These are phyloP conservation scores for Amphimallon solstitiale DNA, from an alignment of 2,888 invertebrate genomes.

Conservation along the genomic window DNA sequence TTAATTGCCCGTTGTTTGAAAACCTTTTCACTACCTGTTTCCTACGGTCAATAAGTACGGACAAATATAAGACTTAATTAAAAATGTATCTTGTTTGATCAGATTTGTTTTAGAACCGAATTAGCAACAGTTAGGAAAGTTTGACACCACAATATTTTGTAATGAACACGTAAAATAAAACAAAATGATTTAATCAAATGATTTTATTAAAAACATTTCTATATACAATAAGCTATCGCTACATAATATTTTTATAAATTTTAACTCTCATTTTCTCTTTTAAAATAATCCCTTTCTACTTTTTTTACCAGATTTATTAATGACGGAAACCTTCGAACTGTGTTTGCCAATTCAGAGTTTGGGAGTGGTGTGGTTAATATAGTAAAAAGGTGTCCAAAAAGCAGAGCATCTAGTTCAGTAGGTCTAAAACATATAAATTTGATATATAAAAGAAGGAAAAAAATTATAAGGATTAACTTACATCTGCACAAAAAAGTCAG, in stretches of 20 bases:
- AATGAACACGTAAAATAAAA: too few species aligned
- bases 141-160: too few species aligned
- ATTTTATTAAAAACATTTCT: constrained; percentile 1
- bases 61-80: too few species aligned
- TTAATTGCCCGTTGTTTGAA: too few species aligned
- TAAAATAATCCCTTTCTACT: constrained; percentile 86
- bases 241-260: background rate
- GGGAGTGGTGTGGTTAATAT: constrained; percentile 91
- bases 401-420: constrained; percentile 94
- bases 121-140: too few species aligned
- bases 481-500: background rate
- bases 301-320: constrained; percentile 85
- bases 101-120: too few species aligned
- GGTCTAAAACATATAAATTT: constrained; percentile 70
- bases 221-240: constrained; percentile 23
- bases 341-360: constrained; percentile 81
- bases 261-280: constrained; percentile 25
- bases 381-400: constrained; percentile 97
- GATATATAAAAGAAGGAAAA: background rate
- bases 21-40: too few species aligned
- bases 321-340: constrained; percentile 78
- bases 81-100: too few species aligned
- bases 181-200: background rate
- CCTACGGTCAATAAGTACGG: too few species aligned
- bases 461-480: background rate